phyloP scores from a whole-genome alignment of 2,888 invertebrate species.

The Parnassius smintheus region DNA sequence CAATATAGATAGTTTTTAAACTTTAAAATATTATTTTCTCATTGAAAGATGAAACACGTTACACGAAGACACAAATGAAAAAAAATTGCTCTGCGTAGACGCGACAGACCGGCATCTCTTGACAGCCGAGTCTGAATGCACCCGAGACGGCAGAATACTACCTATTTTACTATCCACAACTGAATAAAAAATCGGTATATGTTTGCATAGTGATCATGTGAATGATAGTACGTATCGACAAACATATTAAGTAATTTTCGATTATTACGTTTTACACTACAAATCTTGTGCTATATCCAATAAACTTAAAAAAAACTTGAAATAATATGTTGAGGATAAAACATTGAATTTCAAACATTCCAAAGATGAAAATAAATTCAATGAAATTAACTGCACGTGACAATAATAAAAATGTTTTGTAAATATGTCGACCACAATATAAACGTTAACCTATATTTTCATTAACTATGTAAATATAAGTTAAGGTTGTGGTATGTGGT shows the following conservation, averaged over 20 bases:
- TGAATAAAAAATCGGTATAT: constrained; percentile 10
- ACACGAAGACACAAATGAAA: not conserved
- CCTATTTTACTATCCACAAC: constrained; percentile 23
- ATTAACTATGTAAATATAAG: no score
- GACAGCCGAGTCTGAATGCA: constrained; percentile 21
- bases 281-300: constrained; percentile 13
- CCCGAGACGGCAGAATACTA: constrained; percentile 1
- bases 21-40: no score
- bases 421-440: no score
- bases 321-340: constrained; percentile 7
- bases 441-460: no score
- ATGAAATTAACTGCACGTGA: no score
- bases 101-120: constrained; percentile 19
- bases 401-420: no score
- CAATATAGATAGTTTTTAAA: not conserved
- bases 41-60: not conserved
- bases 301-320: constrained; percentile 13
- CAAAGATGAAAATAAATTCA: no score
- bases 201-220: constrained; percentile 17
- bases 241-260: constrained; percentile 11
- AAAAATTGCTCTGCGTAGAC: constrained; percentile 5
- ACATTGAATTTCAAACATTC: constrained; percentile 4
- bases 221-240: constrained; percentile 23
- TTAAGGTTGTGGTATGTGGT: no score
- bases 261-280: constrained; percentile 9